Percentiles rank a stretch among this genome's conserved stretches.
Evolutionary conservation across 2,113 vertebrate genomes (phyloP).

Genomic region (Fulica atra): DNA sequence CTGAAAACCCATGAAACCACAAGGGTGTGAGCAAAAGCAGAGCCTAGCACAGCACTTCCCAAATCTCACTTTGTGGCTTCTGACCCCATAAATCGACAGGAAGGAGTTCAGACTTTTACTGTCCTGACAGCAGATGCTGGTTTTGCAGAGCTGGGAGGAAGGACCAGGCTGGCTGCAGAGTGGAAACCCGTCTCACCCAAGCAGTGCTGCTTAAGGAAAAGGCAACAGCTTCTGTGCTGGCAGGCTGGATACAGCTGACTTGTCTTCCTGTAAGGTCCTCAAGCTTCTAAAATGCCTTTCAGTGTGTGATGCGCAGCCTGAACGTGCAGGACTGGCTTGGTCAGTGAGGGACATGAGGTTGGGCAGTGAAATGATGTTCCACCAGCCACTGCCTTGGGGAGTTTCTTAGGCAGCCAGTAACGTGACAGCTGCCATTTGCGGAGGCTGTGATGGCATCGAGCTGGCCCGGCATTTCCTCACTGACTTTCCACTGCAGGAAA

Average conservation of each 20-base stretch:
- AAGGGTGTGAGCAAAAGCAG: background rate
- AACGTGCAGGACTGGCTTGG: background rate
- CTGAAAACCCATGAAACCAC: background rate
- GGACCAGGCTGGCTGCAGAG: background rate
- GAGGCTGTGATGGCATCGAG: background rate
- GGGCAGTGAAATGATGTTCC: background rate
- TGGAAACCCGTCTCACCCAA: background rate
- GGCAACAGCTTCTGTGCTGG: background rate
- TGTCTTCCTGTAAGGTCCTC: background rate
- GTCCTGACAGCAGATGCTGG: background rate
- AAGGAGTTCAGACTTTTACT: background rate
- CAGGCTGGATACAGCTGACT: background rate
- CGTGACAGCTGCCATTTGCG: background rate
- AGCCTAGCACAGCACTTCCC: background rate
- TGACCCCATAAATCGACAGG: background rate
- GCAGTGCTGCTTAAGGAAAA: background rate
- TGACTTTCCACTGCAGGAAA: background rate
- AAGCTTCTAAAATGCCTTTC: background rate
- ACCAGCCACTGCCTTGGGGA: background rate
- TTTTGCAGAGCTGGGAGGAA: background rate
- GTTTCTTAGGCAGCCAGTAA: background rate
- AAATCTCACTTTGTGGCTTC: background rate
- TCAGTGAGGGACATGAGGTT: rapidly evolving
- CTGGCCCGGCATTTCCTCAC: background rate
- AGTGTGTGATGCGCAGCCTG: background rate